Conservation (phyloP, 2,888 invertebrate genomes). For the Holacanthella duospinosa region DNA sequence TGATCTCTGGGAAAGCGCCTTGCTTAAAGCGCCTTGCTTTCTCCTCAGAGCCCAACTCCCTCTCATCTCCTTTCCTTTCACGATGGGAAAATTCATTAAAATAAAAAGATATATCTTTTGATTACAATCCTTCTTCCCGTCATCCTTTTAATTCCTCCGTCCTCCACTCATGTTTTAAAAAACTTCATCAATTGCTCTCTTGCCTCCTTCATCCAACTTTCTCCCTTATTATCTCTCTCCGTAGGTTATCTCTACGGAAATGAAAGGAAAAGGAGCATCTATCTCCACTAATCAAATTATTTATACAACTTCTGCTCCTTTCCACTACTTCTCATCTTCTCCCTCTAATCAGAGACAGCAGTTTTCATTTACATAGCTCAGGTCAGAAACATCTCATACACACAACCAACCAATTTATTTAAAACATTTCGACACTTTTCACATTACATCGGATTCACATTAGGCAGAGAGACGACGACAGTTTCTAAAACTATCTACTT, state of each 20-base stretch:
- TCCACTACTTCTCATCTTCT: conserved; percentile 1
- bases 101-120: conserved; percentile 39
- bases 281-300: conserved; percentile 35
- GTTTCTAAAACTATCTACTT: background rate
- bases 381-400: too few species aligned
- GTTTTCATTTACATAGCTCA: too few species aligned
- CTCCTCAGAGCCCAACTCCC: conserved; percentile 22
- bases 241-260: conserved; percentile 9
- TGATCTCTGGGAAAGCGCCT: conserved; percentile 27
- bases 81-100: conserved; percentile 37
- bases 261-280: conserved; percentile 9
- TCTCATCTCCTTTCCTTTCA: conserved; percentile 30
- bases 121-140: conserved; percentile 38
- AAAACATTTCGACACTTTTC: too few species aligned
- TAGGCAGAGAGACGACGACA: too few species aligned
- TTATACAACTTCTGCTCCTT: conserved; percentile 4
- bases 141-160: conserved; percentile 36
- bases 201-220: background rate
- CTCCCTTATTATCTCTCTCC: conserved; percentile 9
- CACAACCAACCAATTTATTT: too few species aligned
- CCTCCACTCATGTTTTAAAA: conserved; percentile 34
- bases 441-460: too few species aligned
- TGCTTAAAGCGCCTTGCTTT: conserved; percentile 19
- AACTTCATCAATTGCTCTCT: conserved; percentile 31
- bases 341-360: conserved; percentile 2